Percentiles rank a stretch among this genome's conserved stretches.
Conservation (phyloP, 1,140 invertebrate species). For the Drosophila pectinifera region DNA sequence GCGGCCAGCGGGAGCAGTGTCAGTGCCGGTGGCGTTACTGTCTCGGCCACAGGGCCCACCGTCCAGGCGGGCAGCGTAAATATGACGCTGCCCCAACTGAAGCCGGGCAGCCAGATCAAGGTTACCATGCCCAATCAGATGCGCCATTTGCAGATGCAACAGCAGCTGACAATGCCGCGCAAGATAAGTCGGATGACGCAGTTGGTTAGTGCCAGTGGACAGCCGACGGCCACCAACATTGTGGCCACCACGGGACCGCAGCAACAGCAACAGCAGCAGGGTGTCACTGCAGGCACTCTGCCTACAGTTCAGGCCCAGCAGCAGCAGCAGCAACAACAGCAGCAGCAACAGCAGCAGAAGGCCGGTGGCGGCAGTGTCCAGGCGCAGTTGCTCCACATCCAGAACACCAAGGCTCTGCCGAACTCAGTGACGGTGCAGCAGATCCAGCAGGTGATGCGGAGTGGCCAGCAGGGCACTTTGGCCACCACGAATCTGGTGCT, state of each 20-base stretch:
- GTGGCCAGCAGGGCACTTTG: constrained; percentile 85
- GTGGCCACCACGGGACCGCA: constrained; percentile 48
- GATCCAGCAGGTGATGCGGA: constrained; percentile 91
- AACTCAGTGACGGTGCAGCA: constrained; percentile 91
- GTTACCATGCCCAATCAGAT: constrained; percentile 88
- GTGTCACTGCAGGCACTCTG: constrained; percentile 64
- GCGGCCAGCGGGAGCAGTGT: constrained; percentile 70
- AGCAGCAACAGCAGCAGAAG: constrained; percentile 58
- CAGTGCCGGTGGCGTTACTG: constrained; percentile 67
- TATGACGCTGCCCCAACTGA: constrained; percentile 81
- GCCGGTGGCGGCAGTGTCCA: constrained; percentile 62
- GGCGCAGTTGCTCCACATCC: constrained; percentile 80
- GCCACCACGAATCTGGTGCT: constrained; percentile 72
- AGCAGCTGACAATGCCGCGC: constrained; percentile 88
- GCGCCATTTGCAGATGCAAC: constrained; percentile 89
- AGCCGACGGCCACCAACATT: constrained; percentile 65
- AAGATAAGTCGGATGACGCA: constrained; percentile 88
- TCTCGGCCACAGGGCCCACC: constrained; percentile 85
- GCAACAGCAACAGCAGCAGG: constrained; percentile 65
- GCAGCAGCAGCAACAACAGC: constrained; percentile 44
- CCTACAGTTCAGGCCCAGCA: constrained; percentile 45
- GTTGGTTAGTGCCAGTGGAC: constrained; percentile 85
- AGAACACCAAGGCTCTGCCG: constrained; percentile 87
- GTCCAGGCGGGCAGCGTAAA: constrained; percentile 85
- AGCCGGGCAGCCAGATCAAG: constrained; percentile 85